These are phyloP conservation scores for Paramormyrops hopkinsi DNA, from an alignment of 2,797 vertebrate species.

Conservation along the genomic window DNA sequence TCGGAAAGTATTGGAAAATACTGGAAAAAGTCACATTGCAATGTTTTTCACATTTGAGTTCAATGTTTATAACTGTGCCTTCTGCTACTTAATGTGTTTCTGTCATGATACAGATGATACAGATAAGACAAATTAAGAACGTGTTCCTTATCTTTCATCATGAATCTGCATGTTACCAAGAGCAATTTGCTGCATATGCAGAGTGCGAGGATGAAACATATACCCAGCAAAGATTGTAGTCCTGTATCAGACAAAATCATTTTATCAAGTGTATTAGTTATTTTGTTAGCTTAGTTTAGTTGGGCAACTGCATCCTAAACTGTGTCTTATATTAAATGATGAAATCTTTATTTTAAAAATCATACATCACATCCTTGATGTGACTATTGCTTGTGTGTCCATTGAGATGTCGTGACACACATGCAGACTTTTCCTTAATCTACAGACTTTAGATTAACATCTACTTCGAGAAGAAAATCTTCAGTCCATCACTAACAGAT, in stretches of 20 bases:
- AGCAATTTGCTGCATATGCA: not conserved
- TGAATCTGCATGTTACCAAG: not conserved
- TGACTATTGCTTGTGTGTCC: not conserved
- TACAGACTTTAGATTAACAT: not conserved
- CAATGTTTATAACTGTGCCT: not conserved
- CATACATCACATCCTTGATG: not conserved
- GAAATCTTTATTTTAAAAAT: not conserved
- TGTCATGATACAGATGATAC: not conserved
- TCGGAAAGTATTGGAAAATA: not conserved
- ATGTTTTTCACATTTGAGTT: not conserved
- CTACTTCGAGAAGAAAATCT: not conserved
- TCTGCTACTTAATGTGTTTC: not conserved
- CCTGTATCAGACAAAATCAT: not conserved
- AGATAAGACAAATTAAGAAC: not conserved
- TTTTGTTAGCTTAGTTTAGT: not conserved
- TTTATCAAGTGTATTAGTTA: not conserved
- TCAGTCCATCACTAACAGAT: not conserved
- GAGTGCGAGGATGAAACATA: not conserved
- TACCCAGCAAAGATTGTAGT: not conserved
- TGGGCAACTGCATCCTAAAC: not conserved
- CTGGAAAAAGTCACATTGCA: not conserved
- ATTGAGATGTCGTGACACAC: not conserved
- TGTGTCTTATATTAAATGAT: not conserved
- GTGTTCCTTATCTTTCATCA: not conserved
- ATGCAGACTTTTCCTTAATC: not conserved